Conservation (phyloP, 2,888 invertebrate species). For the Timema podura region DNA sequence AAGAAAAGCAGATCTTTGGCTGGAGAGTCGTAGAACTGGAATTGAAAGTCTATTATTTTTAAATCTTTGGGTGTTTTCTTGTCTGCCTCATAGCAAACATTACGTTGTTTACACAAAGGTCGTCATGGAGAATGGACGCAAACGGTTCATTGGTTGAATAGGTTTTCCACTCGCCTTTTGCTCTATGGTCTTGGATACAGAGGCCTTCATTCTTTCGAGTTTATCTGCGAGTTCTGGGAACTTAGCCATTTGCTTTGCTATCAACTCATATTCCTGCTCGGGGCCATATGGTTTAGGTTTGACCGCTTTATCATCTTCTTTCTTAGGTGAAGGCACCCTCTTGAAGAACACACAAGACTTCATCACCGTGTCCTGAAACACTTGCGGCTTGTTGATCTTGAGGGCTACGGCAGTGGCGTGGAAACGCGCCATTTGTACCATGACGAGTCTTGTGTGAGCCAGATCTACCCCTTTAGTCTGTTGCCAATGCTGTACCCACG, state of each 20-base stretch:
- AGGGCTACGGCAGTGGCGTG: constrained; percentile 56
- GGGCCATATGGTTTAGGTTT: background rate
- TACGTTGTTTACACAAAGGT: constrained; percentile 60
- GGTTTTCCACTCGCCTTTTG: background rate
- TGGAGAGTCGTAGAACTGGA: constrained; percentile 50
- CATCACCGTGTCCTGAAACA: constrained; percentile 44
- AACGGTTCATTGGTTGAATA: constrained; percentile 43
- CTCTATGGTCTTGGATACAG: background rate
- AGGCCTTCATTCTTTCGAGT: background rate
- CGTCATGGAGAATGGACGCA: constrained; percentile 53
- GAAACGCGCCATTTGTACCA: constrained; percentile 52
- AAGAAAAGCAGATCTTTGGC: constrained; percentile 55
- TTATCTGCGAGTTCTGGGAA: background rate
- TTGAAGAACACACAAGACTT: constrained; percentile 26
- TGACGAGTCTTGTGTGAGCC: constrained; percentile 46
- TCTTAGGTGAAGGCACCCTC: background rate
- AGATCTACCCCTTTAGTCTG: constrained; percentile 51
- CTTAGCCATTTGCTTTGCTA: background rate
- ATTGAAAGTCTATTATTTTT: constrained; percentile 58
- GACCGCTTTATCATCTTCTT: too few species aligned
- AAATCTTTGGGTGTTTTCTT: constrained; percentile 44
- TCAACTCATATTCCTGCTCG: background rate
- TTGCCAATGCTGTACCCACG: constrained; percentile 33
- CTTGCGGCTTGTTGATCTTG: constrained; percentile 47
- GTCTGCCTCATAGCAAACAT: constrained; percentile 49